Conservation (phyloP, 2,888 invertebrate genomes). For the Drosophila testacea region DNA sequence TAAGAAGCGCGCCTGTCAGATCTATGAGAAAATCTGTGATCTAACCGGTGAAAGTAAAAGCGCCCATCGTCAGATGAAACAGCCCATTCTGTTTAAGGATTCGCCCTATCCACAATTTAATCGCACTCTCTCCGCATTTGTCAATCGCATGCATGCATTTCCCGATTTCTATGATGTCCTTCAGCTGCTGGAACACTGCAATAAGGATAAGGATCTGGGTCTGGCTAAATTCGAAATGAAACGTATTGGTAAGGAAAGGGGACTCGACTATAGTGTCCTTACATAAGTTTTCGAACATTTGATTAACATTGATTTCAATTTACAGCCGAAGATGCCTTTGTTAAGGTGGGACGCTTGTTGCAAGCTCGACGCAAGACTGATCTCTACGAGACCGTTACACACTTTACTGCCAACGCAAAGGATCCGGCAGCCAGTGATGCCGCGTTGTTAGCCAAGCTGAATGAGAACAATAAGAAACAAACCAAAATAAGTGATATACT, state of each 20-base stretch:
- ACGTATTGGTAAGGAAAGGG: constrained; percentile 78
- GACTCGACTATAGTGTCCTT: no score
- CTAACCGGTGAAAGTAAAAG: constrained; percentile 86
- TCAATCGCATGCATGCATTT: constrained; percentile 84
- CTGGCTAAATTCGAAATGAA: constrained; percentile 83
- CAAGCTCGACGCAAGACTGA: constrained; percentile 89
- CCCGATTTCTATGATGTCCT: constrained; percentile 87
- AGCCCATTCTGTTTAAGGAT: constrained; percentile 84
- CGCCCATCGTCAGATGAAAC: constrained; percentile 83
- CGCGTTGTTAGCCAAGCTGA: constrained; percentile 86
- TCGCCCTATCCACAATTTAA: constrained; percentile 83
- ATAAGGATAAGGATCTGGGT: constrained; percentile 78
- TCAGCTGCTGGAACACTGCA: constrained; percentile 84
- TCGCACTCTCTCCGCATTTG: constrained; percentile 82
- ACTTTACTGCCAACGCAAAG: constrained; percentile 85
- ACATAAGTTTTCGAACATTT: neutral
- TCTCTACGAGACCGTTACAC: constrained; percentile 87
- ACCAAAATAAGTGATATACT: constrained; percentile 86
- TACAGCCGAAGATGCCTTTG: constrained; percentile 88
- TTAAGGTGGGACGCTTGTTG: constrained; percentile 88
- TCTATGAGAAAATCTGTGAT: constrained; percentile 88
- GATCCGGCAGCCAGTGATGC: constrained; percentile 88
- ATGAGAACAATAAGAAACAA: constrained; percentile 86
- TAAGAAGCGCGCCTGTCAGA: constrained; percentile 85
- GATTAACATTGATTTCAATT: constrained; percentile 10